Percentiles rank a stretch among this genome's conserved stretches.
These are phyloP conservation scores for Mellilla xanthometata DNA, from an alignment of 2,888 invertebrate genomes.

Conservation along the genomic window DNA sequence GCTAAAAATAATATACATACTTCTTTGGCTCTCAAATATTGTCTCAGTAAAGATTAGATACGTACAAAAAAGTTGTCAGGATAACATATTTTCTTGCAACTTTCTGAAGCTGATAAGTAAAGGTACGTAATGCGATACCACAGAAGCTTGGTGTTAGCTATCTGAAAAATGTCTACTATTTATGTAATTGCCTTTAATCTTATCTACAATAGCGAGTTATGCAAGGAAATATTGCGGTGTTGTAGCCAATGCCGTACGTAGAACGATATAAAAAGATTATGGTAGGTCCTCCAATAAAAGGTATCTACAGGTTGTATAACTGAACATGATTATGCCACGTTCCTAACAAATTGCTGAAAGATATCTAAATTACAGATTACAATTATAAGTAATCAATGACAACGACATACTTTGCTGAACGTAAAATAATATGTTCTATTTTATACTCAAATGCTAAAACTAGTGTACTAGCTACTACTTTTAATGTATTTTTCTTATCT, in stretches of 20 bases:
- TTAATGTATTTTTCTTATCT: too few relatives aligned
- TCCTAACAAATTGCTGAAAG: background rate
- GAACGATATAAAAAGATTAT: conserved; percentile 13
- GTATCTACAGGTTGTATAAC: conserved; percentile 6
- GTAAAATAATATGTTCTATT: too few relatives aligned
- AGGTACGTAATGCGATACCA: background rate
- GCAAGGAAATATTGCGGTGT: conserved; percentile 16
- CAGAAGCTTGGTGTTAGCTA: conserved; percentile 6
- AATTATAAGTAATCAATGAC: conserved; percentile 10
- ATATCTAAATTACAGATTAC: too few relatives aligned
- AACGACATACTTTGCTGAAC: too few relatives aligned
- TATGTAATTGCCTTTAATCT: conserved; percentile 29
- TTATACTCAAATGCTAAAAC: too few relatives aligned
- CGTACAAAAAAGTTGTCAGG: conserved; percentile 17
- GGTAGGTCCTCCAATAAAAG: conserved; percentile 3
- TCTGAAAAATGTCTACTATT: conserved; percentile 26
- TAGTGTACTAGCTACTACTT: too few relatives aligned
- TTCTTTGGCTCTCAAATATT: too few relatives aligned
- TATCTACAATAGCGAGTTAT: conserved; percentile 26
- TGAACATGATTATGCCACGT: conserved; percentile 10
- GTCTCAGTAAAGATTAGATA: too few relatives aligned
- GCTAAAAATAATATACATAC: too few relatives aligned
- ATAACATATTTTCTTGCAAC: conserved; percentile 18
- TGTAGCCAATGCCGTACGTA: conserved; percentile 14
- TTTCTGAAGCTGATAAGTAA: conserved; percentile 21